These are phyloP conservation scores for Hypena proboscidalis DNA, from an alignment of 2,888 invertebrate genomes.

Conservation along the genomic window DNA sequence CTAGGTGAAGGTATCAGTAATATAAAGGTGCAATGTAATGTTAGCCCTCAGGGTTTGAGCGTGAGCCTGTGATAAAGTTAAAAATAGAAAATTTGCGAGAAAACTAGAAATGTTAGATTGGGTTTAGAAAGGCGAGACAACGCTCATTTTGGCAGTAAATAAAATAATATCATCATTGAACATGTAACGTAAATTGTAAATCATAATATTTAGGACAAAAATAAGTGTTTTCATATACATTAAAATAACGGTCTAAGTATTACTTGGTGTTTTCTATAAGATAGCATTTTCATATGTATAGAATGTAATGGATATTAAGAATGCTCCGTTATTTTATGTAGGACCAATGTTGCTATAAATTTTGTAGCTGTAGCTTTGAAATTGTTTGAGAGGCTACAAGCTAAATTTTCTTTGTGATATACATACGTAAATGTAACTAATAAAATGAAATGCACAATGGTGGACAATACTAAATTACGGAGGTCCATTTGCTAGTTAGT, in stretches of 20 bases:
- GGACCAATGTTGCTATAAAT: constrained; percentile 64
- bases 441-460: constrained; percentile 74
- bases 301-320: constrained; percentile 33
- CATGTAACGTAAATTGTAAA: constrained; percentile 36
- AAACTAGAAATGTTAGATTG: constrained; percentile 54
- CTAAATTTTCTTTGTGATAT: constrained; percentile 71
- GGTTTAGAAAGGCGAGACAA: constrained; percentile 59
- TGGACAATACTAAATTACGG: constrained; percentile 82
- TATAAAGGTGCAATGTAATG: constrained; percentile 73
- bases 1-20: constrained; percentile 62
- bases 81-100: constrained; percentile 59
- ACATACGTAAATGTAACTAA: constrained; percentile 66
- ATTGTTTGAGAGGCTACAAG: constrained; percentile 54
- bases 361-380: constrained; percentile 49
- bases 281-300: constrained; percentile 58
- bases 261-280: constrained; percentile 67
- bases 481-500: constrained; percentile 78
- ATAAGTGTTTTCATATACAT: constrained; percentile 76
- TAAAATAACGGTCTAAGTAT: constrained; percentile 45
- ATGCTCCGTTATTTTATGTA: constrained; percentile 54
- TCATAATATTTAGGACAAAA: constrained; percentile 54
- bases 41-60: constrained; percentile 73
- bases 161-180: constrained; percentile 29
- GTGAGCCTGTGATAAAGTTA: constrained; percentile 81
- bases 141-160: constrained; percentile 59